Percentiles rank a stretch among this genome's conserved stretches.
phyloP scores from a whole-genome alignment of 2,888 invertebrate genomes.

The Allygus modestus region DNA sequence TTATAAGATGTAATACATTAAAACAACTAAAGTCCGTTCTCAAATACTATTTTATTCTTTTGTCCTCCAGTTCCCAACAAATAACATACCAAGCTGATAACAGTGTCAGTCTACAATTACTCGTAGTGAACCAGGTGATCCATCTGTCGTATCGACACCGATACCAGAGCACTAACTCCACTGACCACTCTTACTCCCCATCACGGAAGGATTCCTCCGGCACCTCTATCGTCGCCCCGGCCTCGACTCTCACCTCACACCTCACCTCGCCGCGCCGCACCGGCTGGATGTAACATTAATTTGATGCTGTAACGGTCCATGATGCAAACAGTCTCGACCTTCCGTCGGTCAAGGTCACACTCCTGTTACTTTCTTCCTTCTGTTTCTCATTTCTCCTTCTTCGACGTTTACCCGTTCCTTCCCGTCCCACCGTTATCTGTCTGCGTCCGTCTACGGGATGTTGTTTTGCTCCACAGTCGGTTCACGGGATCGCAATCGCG shows the following conservation, averaged over 20 bases:
- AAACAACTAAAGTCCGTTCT: too few relatives aligned
- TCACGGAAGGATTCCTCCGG: too few relatives aligned
- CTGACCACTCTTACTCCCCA: constrained; percentile 13
- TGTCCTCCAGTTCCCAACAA: too few relatives aligned
- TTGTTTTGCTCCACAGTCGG: constrained; percentile 13
- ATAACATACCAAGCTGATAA: too few relatives aligned
- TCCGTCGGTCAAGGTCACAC: constrained; percentile 42
- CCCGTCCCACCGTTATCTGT: constrained; percentile 17
- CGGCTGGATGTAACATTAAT: constrained; percentile 42
- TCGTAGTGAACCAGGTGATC: too few relatives aligned
- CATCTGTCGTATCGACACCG: too few relatives aligned
- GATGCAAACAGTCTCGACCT: constrained; percentile 30
- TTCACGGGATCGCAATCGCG: too few relatives aligned
- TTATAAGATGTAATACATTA: too few relatives aligned
- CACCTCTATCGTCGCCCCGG: too few relatives aligned
- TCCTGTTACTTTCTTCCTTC: constrained; percentile 58
- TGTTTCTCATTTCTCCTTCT: constrained; percentile 46
- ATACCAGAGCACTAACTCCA: too few relatives aligned
- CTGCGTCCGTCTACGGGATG: not conserved
- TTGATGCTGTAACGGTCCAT: constrained; percentile 49
- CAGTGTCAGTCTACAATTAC: too few relatives aligned
- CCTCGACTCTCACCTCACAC: not conserved
- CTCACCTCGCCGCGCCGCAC: not conserved
- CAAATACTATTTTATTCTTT: too few relatives aligned
- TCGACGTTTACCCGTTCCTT: not conserved